Base-by-base conservation (phyloP, 2,113 vertebrate genomes). In the Semnornis frantzii region DNA sequence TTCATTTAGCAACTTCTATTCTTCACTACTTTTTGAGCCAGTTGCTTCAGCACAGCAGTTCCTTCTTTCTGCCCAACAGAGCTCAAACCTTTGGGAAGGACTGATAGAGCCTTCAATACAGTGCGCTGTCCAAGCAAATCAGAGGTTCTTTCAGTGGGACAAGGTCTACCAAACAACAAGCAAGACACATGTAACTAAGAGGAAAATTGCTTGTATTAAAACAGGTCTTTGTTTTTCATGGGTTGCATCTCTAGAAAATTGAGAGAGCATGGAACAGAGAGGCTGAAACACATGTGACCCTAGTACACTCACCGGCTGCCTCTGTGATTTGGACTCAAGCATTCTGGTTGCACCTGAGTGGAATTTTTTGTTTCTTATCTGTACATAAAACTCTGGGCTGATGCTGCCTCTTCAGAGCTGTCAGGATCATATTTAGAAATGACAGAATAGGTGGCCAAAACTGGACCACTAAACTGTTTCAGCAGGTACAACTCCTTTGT, bases 1-100 rank as follows among this genome's bases (percentile, higher is more conserved):
- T 94, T 92, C 93, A 81, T 94, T 93, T 91, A 96, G 93, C 80
- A 96, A 79, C 91, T 91, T 88, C 90, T 90, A 69, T 90, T 95
- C 89, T 95, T 95, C 92, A 96, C 89, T 91, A 90, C 48, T 92
- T 91, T 64, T 81, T 81, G 39, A 95, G 73, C 85, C 91, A 94
- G 93, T 76, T 95, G 80, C 93, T 84, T 85, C 65, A 81, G 69
- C 76, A 64, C 59, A 60, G 78, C 87, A 75, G 39, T 85, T 91
- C 54, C 58, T 94, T 71, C 91, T 87, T 89, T 90, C 89, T 89
- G 82, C 62, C 76, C 80, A 95, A 85, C 48, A 85, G 48, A 87
- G 37, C 58, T 83, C 85, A 89, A 42, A 54, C 72, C 92, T 89
- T 92, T 71, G 64, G 91, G 89, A 75, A 91, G 20, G n/a, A 75